Evolutionary conservation across 2,888 invertebrate genomes (phyloP).

Genomic region (Brachynemurus nebulosus): DNA sequence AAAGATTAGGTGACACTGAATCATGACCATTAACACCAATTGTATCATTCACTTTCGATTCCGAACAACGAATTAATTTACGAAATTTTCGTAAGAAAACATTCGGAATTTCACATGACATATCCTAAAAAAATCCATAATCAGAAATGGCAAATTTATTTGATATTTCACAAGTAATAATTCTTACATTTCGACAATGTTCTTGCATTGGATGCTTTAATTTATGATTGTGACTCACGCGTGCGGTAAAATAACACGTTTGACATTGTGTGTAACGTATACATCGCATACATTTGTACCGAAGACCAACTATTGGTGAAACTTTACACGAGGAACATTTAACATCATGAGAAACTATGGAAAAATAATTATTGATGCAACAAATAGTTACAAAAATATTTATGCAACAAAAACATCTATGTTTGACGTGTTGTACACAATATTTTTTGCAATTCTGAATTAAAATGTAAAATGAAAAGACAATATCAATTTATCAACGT

Average conservation of each 20-base stretch:
- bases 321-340: constrained; percentile 47
- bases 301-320: constrained; percentile 41
- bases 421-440: too few species aligned
- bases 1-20: too few species aligned
- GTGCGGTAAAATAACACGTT: constrained; percentile 48
- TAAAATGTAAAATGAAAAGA: too few species aligned
- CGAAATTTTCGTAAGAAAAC: constrained; percentile 25
- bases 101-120: constrained; percentile 14
- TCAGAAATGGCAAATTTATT: neutral
- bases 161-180: constrained; percentile 4
- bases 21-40: too few species aligned
- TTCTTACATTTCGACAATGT: constrained; percentile 38
- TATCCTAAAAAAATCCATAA: constrained; percentile 1
- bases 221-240: constrained; percentile 45
- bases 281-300: constrained; percentile 51
- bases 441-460: neutral
- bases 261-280: constrained; percentile 53
- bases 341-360: constrained; percentile 39
- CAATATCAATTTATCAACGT: too few species aligned
- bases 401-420: neutral
- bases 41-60: too few species aligned
- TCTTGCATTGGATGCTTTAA: constrained; percentile 50
- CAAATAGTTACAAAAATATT: constrained; percentile 4
- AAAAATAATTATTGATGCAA: constrained; percentile 11
- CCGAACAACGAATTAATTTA: constrained; percentile 23